phyloP scores from a whole-genome alignment of 2,888 invertebrate genomes.

The Drosophila barbarae region DNA sequence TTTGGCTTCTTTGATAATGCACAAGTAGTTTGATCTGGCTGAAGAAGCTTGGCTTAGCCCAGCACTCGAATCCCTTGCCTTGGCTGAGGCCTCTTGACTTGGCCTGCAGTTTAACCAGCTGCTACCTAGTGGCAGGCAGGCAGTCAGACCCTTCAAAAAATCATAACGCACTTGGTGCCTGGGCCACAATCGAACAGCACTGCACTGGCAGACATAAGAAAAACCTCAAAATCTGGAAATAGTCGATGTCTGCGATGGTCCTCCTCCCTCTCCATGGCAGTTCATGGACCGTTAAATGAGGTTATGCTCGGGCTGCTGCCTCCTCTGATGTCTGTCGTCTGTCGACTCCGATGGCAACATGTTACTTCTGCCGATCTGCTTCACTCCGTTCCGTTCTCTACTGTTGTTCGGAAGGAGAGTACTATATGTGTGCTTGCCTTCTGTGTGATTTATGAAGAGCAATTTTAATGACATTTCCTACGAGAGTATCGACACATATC shows the following conservation, averaged over 20 bases:
- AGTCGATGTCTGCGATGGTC: constrained; percentile 19
- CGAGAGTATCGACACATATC: constrained; percentile 67
- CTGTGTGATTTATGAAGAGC: constrained; percentile 77
- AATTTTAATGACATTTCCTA: constrained; percentile 78
- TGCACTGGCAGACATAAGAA: constrained; percentile 2
- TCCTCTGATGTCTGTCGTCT: constrained; percentile 20
- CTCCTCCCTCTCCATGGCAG: constrained; percentile 23
- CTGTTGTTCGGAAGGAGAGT: background rate
- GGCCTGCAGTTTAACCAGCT: constrained; percentile 31
- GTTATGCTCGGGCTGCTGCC: constrained; percentile 70
- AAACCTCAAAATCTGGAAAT: constrained; percentile 20
- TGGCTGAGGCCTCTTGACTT: constrained; percentile 16
- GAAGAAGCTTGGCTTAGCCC: constrained; percentile 1
- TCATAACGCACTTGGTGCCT: constrained; percentile 61
- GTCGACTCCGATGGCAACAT: constrained; percentile 48
- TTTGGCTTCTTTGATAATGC: background rate
- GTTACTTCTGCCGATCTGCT: constrained; percentile 49
- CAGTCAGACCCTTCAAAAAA: constrained; percentile 43
- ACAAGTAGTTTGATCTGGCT: constrained; percentile 5
- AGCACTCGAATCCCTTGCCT: background rate
- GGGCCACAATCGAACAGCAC: constrained; percentile 55
- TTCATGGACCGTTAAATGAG: constrained; percentile 78
- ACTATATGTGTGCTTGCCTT: constrained; percentile 11
- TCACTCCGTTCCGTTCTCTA: background rate
- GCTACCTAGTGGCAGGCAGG: constrained; percentile 29